Evolutionary conservation across 2,113 vertebrate species (phyloP).

Genomic region (Echinops telfairi): DNA sequence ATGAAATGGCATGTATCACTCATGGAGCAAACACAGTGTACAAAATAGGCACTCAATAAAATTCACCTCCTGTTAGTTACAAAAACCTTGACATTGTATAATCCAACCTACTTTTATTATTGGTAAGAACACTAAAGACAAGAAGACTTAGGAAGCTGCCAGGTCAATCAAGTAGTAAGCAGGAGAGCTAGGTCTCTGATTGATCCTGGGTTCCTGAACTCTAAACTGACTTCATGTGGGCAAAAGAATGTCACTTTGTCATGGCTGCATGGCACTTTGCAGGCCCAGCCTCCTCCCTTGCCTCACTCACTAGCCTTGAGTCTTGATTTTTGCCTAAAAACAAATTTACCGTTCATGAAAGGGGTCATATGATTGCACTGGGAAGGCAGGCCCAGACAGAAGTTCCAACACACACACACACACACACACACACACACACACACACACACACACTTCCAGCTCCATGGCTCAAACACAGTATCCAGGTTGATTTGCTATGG

Average conservation of each 20-base stretch:
- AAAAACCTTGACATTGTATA: slow-evolving; percentile 37
- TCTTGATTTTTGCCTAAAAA: slow-evolving; percentile 17
- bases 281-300: not conserved
- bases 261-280: not conserved
- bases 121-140: not conserved
- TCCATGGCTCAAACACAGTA: not conserved
- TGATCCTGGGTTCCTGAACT: not conserved
- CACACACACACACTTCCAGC: slow-evolving; percentile 7
- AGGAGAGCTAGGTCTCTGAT: not conserved
- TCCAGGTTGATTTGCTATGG: not conserved
- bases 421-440: not conserved
- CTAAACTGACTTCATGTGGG: not conserved
- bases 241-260: slow-evolving; percentile 4
- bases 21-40: not conserved
- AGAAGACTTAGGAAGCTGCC: slow-evolving; percentile 22
- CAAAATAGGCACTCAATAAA: slow-evolving; percentile 9
- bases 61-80: not conserved
- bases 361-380: not conserved
- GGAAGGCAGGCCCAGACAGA: not conserved
- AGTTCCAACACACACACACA: not conserved
- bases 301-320: not conserved
- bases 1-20: not conserved
- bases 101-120: not conserved
- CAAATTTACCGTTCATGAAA: not conserved
- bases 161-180: slow-evolving; percentile 13